Evolutionary conservation across 2,797 vertebrate genomes (phyloP), one percentile per base, ranked within the genome.

Genomic region (Hephaestus fuliginosus): DNA sequence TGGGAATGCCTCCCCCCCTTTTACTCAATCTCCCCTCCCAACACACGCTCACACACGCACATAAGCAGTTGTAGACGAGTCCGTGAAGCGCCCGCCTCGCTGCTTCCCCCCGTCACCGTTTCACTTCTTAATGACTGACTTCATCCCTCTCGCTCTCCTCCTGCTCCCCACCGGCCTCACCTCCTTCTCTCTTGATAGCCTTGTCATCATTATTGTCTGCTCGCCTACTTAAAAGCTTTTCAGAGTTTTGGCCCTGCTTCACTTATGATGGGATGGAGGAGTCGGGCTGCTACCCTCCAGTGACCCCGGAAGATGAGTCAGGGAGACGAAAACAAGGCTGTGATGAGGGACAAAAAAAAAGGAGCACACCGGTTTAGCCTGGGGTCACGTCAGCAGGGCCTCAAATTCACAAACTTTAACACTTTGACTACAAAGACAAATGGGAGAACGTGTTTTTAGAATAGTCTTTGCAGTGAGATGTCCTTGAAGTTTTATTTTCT

Each of bases 211-310:
- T 88, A 90, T 84, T 78, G 88, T 87, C 74, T 75, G 83, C 82
- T 81, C 44, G 74, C 70, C 87, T 82, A 86, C 90, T 89, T 92
- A 93, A 91, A 91, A 92, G 91, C 90, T 91, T 94, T 93, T 91
- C 83, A 63, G 86, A 89, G 90, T 92, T 91, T 87, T 44, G 74
- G 84, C 55, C 66, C 61, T 39, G 80, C 81, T 85, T 90, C 80
- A 82, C 88, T 90, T 77, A 46, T 66, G 84, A 84, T 70, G 87
- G 80, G 86, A 84, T 74, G 83, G 46, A 82, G 67, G 70, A 78
- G 80, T 70, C 28, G 48, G 56, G 74, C 56, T 10, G 76, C 62
- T 52, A 70, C 76, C 79, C 84, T 84, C 70, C 82, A 53, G 79
- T 83, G 85, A 91, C 80, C 82, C 76, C 9, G 67, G 39, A 61